Conservation (phyloP, 2,888 invertebrate species). For the Pteria penguin region DNA sequence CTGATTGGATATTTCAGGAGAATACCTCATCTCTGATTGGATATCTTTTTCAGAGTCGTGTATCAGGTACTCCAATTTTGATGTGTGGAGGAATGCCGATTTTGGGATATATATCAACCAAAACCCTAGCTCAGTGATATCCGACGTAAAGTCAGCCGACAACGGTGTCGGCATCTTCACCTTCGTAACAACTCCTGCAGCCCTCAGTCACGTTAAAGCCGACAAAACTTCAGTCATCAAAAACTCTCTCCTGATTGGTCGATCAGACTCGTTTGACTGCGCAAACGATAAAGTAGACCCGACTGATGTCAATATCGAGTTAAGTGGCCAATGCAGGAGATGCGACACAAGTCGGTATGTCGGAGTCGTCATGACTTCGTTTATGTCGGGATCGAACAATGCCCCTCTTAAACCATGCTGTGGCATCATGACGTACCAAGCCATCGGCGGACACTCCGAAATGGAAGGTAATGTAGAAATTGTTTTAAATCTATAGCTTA, state of each 20-base stretch:
- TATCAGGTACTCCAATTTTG: conserved; percentile 60
- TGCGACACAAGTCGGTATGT: conserved; percentile 44
- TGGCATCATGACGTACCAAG: conserved; percentile 64
- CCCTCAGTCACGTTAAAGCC: conserved; percentile 52
- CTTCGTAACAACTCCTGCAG: conserved; percentile 63
- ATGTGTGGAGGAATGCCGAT: conserved; percentile 65
- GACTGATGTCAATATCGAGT: conserved; percentile 51
- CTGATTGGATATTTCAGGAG: no score
- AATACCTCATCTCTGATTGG: no score
- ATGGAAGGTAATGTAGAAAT: background rate
- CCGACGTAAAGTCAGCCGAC: conserved; percentile 61
- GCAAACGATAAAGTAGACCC: conserved; percentile 41
- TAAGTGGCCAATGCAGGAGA: conserved; percentile 44
- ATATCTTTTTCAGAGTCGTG: conserved; percentile 55
- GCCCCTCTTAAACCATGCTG: conserved; percentile 67
- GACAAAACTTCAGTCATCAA: conserved; percentile 55
- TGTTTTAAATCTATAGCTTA: no score
- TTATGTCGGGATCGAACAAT: conserved; percentile 57
- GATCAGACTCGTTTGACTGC: conserved; percentile 65
- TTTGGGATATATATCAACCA: conserved; percentile 69
- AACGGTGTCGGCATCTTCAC: conserved; percentile 66
- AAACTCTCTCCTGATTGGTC: conserved; percentile 67
- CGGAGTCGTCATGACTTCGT: conserved; percentile 64
- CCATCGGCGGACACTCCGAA: conserved; percentile 52
- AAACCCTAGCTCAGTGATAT: conserved; percentile 38